These are phyloP conservation scores for Smutsia temminckii DNA, from an alignment of 2,797 vertebrate genomes.

Conservation along the genomic window DNA sequence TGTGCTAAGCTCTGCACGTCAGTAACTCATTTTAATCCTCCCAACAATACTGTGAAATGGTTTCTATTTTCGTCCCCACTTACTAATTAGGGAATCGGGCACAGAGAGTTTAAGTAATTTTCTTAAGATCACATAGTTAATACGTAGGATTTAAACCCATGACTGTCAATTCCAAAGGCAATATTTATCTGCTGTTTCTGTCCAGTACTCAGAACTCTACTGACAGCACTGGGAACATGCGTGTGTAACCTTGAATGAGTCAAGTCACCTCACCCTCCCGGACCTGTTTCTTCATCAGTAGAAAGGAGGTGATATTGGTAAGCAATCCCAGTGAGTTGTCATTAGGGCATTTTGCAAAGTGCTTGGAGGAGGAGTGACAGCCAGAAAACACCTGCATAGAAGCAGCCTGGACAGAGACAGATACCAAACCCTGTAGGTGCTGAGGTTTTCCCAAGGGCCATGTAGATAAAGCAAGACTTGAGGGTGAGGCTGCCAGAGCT, in stretches of 20 bases:
- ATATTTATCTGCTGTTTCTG: not conserved
- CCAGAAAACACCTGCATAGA: not conserved
- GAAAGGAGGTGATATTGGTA: not conserved
- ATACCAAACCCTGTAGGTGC: not conserved
- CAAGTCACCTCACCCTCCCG: not conserved
- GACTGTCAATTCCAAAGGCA: not conserved
- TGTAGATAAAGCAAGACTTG: not conserved
- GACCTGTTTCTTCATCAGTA: not conserved
- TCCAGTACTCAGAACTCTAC: not conserved
- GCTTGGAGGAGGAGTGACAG: not conserved
- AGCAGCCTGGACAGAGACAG: not conserved
- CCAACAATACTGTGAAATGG: not conserved
- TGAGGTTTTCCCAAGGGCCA: not conserved
- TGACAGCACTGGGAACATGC: not conserved
- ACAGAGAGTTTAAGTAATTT: not conserved
- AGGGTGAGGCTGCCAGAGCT: not conserved
- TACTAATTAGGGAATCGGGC: not conserved
- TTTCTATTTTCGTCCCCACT: not conserved
- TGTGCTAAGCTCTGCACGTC: not conserved
- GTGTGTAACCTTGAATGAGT: not conserved
- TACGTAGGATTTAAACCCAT: not conserved
- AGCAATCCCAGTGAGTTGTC: not conserved
- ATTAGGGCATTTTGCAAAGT: not conserved
- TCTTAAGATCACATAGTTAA: not conserved
- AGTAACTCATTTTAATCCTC: not conserved